phyloP scores from a whole-genome alignment of 2,888 invertebrate genomes.

The Spicauda simplicius region DNA sequence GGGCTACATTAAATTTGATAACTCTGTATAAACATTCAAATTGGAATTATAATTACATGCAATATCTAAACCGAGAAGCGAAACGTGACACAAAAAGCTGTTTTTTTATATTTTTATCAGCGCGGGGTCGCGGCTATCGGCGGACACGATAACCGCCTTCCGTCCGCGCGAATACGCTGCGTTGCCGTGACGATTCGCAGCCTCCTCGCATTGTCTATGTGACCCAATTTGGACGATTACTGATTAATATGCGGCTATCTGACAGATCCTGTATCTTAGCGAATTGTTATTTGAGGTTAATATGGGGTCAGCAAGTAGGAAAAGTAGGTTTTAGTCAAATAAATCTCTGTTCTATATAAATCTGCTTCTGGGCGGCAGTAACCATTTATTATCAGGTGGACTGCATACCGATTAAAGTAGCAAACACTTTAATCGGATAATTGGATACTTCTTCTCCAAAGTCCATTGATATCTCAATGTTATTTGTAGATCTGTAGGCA shows the following conservation, averaged over 20 bases:
- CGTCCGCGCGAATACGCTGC: constrained; percentile 50
- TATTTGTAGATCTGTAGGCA: too few species aligned
- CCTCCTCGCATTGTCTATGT: constrained; percentile 28
- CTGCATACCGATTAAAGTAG: too few species aligned
- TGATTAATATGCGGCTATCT: neutral
- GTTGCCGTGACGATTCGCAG: neutral
- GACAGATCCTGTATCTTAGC: neutral
- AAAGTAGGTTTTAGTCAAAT: too few species aligned
- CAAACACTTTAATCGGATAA: too few species aligned
- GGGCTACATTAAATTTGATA: constrained; percentile 21
- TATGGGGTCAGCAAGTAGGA: neutral
- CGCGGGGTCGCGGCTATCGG: constrained; percentile 51
- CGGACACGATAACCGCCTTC: constrained; percentile 67
- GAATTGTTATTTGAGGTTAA: neutral
- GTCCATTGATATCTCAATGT: too few species aligned
- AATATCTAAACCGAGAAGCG: constrained; percentile 32
- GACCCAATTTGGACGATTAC: constrained; percentile 29
- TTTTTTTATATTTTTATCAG: constrained; percentile 61
- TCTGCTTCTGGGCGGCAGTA: too few species aligned
- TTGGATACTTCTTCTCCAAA: too few species aligned
- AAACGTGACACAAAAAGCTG: constrained; percentile 52
- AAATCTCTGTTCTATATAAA: too few species aligned
- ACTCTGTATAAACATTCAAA: constrained; percentile 19
- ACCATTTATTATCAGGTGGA: too few species aligned
- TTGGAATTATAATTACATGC: constrained; percentile 21